phyloP scores from a whole-genome alignment of 2,113 vertebrate genomes.

The Bufo gargarizans region DNA sequence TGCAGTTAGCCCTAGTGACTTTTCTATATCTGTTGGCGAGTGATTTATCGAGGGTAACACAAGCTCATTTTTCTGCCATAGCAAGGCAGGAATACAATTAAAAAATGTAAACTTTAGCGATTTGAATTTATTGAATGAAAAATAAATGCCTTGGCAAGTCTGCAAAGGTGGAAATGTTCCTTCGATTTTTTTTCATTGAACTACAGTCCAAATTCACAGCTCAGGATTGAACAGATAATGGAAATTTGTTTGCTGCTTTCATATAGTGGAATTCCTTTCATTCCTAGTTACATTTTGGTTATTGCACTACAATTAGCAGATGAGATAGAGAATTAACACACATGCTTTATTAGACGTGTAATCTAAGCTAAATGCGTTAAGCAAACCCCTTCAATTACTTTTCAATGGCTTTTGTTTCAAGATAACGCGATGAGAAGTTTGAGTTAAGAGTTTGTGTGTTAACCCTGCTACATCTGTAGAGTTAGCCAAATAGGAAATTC shows the following conservation, averaged over 20 bases:
- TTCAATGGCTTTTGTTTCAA: too few relatives aligned
- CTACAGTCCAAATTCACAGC: not conserved
- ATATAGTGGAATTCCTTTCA: not conserved
- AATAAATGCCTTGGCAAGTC: not conserved
- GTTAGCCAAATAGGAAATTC: too few relatives aligned
- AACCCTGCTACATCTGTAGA: too few relatives aligned
- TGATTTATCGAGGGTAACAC: not conserved
- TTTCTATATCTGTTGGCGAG: not conserved
- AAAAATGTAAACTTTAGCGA: constrained; percentile 16
- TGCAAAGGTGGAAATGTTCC: not conserved
- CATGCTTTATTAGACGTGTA: too few relatives aligned
- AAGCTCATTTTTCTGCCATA: not conserved
- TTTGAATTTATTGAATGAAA: not conserved
- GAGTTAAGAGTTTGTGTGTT: too few relatives aligned
- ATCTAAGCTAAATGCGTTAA: too few relatives aligned
- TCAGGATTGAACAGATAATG: not conserved
- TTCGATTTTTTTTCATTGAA: not conserved
- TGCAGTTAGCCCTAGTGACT: not conserved
- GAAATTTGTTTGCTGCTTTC: not conserved
- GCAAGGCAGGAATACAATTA: constrained; percentile 10
- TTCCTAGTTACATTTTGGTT: too few relatives aligned
- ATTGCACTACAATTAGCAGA: too few relatives aligned
- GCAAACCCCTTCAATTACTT: too few relatives aligned
- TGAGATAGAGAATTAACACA: too few relatives aligned
- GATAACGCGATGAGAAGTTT: too few relatives aligned